A percentile compares a stretch with the other conserved stretches of the same genome.
phyloP scores from a whole-genome alignment of 2,797 vertebrate species.

The Melanotaenia boesemani region DNA sequence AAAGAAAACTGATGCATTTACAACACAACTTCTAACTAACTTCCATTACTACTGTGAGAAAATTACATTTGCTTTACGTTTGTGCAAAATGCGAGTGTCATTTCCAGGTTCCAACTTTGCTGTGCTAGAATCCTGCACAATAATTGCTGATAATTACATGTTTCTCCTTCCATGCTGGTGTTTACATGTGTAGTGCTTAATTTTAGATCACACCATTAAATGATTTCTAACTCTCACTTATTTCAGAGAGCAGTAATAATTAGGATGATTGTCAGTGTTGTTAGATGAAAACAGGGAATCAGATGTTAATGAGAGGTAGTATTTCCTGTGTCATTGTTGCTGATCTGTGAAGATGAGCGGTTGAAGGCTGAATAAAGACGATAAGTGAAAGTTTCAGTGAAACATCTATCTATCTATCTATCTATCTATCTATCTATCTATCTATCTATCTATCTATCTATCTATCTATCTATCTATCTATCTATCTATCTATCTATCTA shows the following conservation, averaged over 20 bases:
- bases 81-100: constrained; percentile 20
- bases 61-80: constrained; percentile 39
- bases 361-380: constrained; percentile 39
- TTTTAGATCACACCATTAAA: constrained; percentile 78
- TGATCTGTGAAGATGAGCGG: constrained; percentile 28
- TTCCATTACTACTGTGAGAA: constrained; percentile 43
- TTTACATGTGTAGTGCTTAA: constrained; percentile 82
- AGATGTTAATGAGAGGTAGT: constrained; percentile 47
- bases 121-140: constrained; percentile 60
- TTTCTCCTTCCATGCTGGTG: constrained; percentile 72
- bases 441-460: constrained; percentile 7
- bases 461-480: background rate
- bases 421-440: background rate
- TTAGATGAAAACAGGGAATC: constrained; percentile 64
- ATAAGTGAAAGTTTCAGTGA: constrained; percentile 14
- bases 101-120: constrained; percentile 54
- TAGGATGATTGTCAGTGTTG: constrained; percentile 74
- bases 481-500: too few relatives aligned
- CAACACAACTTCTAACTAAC: constrained; percentile 40
- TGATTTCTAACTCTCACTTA: constrained; percentile 68
- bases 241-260: constrained; percentile 75
- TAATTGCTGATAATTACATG: constrained; percentile 82
- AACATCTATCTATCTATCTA: background rate
- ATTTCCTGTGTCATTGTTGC: constrained; percentile 41
- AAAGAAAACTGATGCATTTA: constrained; percentile 40